These are phyloP conservation scores for Amyelois transitella DNA, from an alignment of 1,140 invertebrate species.

Conservation along the genomic window DNA sequence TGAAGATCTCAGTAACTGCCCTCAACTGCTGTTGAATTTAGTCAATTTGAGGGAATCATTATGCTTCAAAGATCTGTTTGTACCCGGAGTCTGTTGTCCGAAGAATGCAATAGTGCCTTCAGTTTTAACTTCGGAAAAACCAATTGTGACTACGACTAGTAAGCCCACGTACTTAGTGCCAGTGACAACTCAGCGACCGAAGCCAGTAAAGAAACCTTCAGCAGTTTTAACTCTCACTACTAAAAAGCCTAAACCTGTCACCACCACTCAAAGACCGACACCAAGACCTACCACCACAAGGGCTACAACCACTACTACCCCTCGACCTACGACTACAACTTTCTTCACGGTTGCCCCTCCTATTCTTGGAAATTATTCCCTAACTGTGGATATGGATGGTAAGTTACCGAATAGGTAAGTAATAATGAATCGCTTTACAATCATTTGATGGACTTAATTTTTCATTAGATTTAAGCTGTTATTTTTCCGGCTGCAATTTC, in stretches of 20 bases:
- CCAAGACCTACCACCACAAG: constrained; percentile 44
- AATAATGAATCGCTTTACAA: too few species aligned
- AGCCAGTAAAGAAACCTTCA: constrained; percentile 58
- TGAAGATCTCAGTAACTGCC: constrained; percentile 91
- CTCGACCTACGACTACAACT: constrained; percentile 33
- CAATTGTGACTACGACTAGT: constrained; percentile 50
- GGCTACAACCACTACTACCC: constrained; percentile 48
- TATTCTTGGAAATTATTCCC: constrained; percentile 58
- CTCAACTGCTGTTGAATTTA: constrained; percentile 88
- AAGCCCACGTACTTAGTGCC: constrained; percentile 67
- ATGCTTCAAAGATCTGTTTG: constrained; percentile 93
- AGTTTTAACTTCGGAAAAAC: constrained; percentile 49
- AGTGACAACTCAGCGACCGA: constrained; percentile 64
- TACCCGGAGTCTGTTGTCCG: constrained; percentile 94
- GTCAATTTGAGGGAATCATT: constrained; percentile 88
- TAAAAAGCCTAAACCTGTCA: constrained; percentile 42
- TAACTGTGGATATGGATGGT: constrained; percentile 66
- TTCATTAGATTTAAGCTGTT: too few species aligned
- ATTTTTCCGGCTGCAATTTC: too few species aligned
- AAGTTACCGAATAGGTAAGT: constrained; percentile 21
- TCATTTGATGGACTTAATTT: too few species aligned
- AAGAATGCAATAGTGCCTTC: constrained; percentile 60
- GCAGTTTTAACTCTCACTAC: constrained; percentile 60
- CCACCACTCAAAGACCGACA: constrained; percentile 43
- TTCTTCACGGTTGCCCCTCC: constrained; percentile 54